Conservation (phyloP, 2,888 invertebrate species). For the Drosophila paucipuncta region DNA sequence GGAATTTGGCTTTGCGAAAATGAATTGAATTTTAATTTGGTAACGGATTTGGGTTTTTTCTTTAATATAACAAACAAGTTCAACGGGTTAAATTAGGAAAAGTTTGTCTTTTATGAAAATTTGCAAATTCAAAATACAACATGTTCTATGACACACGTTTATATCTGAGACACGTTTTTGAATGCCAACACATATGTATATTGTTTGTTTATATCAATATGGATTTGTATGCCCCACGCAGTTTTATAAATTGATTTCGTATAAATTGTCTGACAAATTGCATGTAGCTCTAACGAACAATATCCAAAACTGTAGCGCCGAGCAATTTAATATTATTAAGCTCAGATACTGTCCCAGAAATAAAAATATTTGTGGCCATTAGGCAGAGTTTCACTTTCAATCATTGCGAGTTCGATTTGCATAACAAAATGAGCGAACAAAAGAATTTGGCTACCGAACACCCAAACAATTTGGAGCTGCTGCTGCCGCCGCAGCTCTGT, state of each 20-base stretch:
- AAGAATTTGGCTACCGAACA: constrained; percentile 77
- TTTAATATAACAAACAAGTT: constrained; percentile 57
- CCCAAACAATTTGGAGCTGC: constrained; percentile 72
- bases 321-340: constrained; percentile 76
- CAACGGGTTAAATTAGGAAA: constrained; percentile 59
- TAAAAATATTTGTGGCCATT: constrained; percentile 53
- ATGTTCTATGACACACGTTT: constrained; percentile 49
- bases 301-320: constrained; percentile 49
- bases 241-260: constrained; percentile 45
- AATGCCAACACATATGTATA: constrained; percentile 18
- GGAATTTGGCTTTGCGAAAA: constrained; percentile 51
- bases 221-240: constrained; percentile 42
- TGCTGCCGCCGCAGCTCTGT: constrained; percentile 8
- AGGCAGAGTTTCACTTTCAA: constrained; percentile 73
- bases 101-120: constrained; percentile 59
- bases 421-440: constrained; percentile 82
- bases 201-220: constrained; percentile 28
- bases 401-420: constrained; percentile 64
- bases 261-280: constrained; percentile 72
- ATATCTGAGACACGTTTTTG: constrained; percentile 34
- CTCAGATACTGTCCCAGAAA: constrained; percentile 57
- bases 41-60: constrained; percentile 55
- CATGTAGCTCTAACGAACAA: constrained; percentile 58
- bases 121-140: constrained; percentile 65
- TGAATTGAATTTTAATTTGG: constrained; percentile 53